Evolutionary conservation across 2,888 invertebrate genomes (phyloP), one percentile per base, ranked within the genome.

Genomic region (Cremastinae sp.): DNA sequence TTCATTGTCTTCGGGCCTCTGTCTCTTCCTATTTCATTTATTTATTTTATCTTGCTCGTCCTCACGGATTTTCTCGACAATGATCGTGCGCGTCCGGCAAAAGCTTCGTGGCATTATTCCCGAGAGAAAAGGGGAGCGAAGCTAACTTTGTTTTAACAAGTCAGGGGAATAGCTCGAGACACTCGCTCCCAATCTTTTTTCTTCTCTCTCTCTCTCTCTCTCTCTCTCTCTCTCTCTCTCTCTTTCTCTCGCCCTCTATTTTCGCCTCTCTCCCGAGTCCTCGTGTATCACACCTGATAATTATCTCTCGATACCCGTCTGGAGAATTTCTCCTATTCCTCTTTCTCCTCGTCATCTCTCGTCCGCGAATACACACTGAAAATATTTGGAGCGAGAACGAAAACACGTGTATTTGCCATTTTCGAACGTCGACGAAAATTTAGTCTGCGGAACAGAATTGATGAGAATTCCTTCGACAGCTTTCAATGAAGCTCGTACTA

Each of bases 71-170:
- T 58, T 74, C 64, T 41, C 10, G 68, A 68, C 53, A 59, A 62
- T 69, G 45, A 72, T 75, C 62, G 54, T 12, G 20, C 65, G 36
- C 65, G 70, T 68, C 51, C 62, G 38, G 47, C 62, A 22, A 53
- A 36, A 36, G 12, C 38, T 41, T 56, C 20, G 51, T 53, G 18
- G 41, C 38, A 22, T 53, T 43, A 62, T 59, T 65, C 70, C 53
- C 53, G 14, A 16, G 70, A 65, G 53, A 58, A 56, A 20, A 66
- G 54, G 20, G 47, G 56, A 20, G n/a, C 16, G 43, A 47, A 38
- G 64, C 47, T 56, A 75, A 75, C 75, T 75, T 75, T 71, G 47
- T 71, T 75, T 71, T 41, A 66, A 71, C 71, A 47, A 61, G 66
- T 71, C 75, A 43, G 16, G 71, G 61, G 66, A 66, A 75, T 75